Conservation (phyloP, 1,140 invertebrate genomes). For the Drosophila arizonae region DNA sequence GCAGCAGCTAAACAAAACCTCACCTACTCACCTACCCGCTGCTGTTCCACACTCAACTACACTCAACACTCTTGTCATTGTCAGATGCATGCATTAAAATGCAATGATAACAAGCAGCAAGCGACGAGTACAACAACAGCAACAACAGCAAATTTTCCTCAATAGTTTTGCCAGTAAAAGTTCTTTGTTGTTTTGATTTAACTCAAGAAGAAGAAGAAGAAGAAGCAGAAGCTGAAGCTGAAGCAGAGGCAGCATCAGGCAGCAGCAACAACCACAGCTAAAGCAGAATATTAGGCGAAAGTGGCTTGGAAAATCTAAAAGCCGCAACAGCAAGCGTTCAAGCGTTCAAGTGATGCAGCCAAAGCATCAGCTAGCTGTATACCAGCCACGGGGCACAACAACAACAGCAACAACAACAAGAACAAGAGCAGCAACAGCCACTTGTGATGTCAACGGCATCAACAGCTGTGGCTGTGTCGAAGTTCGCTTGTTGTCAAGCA, state of each 20-base stretch:
- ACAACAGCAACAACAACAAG: constrained; percentile 9
- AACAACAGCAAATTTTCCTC: constrained; percentile 49
- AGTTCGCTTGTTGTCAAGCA: constrained; percentile 42
- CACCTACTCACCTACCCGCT: not conserved
- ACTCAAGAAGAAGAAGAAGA: constrained; percentile 30
- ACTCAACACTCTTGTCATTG: constrained; percentile 49
- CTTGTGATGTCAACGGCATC: constrained; percentile 73
- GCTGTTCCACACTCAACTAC: constrained; percentile 3
- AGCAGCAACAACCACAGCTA: not conserved
- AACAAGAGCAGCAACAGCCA: constrained; percentile 22
- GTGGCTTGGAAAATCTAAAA: constrained; percentile 75
- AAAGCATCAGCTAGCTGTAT: constrained; percentile 10
- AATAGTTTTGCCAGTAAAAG: constrained; percentile 58
- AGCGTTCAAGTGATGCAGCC: constrained; percentile 50
- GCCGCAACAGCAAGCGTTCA: constrained; percentile 59
- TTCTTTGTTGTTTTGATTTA: constrained; percentile 63
- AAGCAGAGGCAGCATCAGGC: not conserved
- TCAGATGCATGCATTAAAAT: constrained; percentile 77
- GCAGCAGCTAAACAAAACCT: constrained; percentile 1
- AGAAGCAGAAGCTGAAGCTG: not conserved
- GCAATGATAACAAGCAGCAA: constrained; percentile 67
- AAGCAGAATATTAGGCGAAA: constrained; percentile 73
- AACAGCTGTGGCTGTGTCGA: constrained; percentile 49
- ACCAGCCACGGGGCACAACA: constrained; percentile 20
- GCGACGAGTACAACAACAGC: constrained; percentile 16